Percentiles rank a stretch among this genome's conserved stretches.
Conservation (phyloP, 2,888 invertebrate species). For the Gastracanthus pulcherrimus region DNA sequence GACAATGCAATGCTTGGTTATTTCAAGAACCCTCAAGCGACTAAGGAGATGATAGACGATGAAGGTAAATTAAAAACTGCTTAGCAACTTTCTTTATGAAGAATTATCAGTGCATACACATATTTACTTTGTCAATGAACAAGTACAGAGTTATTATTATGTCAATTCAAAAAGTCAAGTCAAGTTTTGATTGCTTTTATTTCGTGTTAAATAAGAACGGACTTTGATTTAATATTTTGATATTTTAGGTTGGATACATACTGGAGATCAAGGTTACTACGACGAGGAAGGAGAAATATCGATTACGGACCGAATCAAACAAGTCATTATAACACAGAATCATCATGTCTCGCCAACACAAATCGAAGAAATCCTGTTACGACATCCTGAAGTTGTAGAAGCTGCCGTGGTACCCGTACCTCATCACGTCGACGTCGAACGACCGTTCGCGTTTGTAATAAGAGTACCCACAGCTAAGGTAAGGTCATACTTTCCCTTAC, state of each 20-base stretch:
- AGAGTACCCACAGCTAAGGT: conserved; percentile 60
- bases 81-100: no score
- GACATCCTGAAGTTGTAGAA: conserved; percentile 67
- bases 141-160: no score
- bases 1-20: conserved; percentile 79
- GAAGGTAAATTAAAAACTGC: conserved; percentile 73
- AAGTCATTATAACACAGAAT: conserved; percentile 70
- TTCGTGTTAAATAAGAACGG: no score
- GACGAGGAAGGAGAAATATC: conserved; percentile 69
- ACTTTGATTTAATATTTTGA: no score
- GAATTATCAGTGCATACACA: no score
- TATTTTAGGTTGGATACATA: conserved; percentile 68
- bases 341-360: conserved; percentile 69
- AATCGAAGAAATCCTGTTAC: conserved; percentile 66
- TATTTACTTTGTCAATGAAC: no score
- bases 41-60: conserved; percentile 76
- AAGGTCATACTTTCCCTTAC: not conserved
- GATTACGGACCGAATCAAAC: conserved; percentile 70
- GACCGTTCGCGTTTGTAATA: conserved; percentile 69
- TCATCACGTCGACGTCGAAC: conserved; percentile 66
- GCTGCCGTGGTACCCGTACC: conserved; percentile 67
- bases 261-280: conserved; percentile 70
- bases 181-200: no score
- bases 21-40: conserved; percentile 79
- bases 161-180: no score